Conservation (phyloP, 2,113 vertebrate genomes). For the Peromyscus maniculatus region DNA sequence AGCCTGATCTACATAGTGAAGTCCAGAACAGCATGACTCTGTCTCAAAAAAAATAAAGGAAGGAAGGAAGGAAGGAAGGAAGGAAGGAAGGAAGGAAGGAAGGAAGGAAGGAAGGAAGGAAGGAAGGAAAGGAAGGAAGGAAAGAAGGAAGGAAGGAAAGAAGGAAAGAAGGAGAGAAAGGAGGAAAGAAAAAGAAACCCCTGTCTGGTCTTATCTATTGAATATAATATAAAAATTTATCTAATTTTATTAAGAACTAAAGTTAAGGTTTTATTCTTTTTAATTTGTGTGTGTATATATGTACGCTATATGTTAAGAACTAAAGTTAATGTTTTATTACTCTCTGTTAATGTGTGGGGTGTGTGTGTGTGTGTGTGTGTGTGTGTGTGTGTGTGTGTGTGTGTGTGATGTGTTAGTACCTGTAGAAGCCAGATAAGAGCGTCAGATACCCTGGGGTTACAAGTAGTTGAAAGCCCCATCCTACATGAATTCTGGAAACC, state of each 20-base stretch:
- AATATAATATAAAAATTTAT: slow-evolving; percentile 44
- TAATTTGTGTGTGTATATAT: background rate
- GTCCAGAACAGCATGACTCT: background rate
- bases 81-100: background rate
- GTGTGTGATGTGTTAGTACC: background rate
- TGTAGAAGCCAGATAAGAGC: background rate
- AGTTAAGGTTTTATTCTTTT: slow-evolving; percentile 55
- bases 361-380: background rate
- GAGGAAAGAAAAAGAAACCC: background rate
- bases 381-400: background rate
- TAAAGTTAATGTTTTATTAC: too few relatives aligned
- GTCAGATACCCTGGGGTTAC: background rate
- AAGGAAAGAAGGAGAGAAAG: too few relatives aligned
- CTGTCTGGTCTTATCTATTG: slow-evolving; percentile 40
- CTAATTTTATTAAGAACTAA: background rate
- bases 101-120: too few relatives aligned
- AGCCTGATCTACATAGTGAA: background rate
- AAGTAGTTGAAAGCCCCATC: background rate
- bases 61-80: background rate
- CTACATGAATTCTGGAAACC: background rate
- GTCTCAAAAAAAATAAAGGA: background rate
- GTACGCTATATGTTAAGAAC: too few relatives aligned
- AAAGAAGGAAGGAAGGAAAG: background rate
- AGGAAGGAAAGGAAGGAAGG: too few relatives aligned
- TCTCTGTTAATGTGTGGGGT: too few relatives aligned